Base-by-base conservation (phyloP, 2,113 vertebrate genomes). In the Gasterosteus nipponicus region DNA sequence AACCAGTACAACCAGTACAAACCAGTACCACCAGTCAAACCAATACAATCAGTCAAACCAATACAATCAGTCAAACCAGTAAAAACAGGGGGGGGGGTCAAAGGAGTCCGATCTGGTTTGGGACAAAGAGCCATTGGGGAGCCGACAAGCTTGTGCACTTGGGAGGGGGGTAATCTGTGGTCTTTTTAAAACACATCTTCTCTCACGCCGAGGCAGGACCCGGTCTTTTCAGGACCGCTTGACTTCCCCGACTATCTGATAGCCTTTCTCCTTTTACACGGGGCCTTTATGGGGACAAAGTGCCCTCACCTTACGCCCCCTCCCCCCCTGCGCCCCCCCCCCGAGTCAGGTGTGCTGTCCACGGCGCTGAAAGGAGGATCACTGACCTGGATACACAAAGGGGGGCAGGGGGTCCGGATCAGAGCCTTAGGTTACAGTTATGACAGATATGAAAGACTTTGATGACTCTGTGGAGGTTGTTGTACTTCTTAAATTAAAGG, bases 211-310 rank as follows among this genome's bases (percentile, higher is more conserved):
- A 62, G 63, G 62, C 63, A 29, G 58, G 78, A 86, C 77, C 71
- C 73, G 51, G 75, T 84, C 83, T 82, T 90, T 93, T 94, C 86
- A 91, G 29, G 49, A 82, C 7, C 49, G 64, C 75, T 86, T 76
- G 74, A 84, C 83, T 91, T 75, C 87, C 85, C 68, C 86, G 44
- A 83, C 75, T 81, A 94, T 93, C 93, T 93, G 93, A 94, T 94
- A 91, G 88, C 93, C 92, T 92, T 90, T 89, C 91, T 92, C 93
- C 91, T 86, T 93, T 94, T 92, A 91, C 93, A 91, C 78, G 75
- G 44, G 53, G 82, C 85, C 86, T 89, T 92, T 91, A 90, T 79
- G 82, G 89, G 86, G 84, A 86, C 86, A 72, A 74, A 76, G 83
- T 85, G 87, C n/a, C 74, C 77, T 84, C 16, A 81, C 76, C 82